These are phyloP conservation scores for Eupithecia tripunctaria DNA, from an alignment of 2,888 invertebrate genomes.

Conservation along the genomic window DNA sequence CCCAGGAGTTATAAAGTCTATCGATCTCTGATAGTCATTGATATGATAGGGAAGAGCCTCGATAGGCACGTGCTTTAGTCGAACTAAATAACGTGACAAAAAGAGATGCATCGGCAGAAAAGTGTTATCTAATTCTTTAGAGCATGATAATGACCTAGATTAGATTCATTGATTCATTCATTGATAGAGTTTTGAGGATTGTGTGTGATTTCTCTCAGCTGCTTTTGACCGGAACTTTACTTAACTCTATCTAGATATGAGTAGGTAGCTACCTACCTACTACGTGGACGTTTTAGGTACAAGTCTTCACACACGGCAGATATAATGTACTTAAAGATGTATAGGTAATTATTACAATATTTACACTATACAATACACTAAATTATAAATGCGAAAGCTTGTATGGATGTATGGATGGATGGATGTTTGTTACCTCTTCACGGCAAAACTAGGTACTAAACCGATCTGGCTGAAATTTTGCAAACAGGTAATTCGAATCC, in stretches of 20 bases:
- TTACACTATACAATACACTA: too few relatives aligned
- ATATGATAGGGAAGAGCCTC: constrained; percentile 16
- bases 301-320: too few relatives aligned
- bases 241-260: neutral
- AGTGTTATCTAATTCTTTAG: constrained; percentile 25
- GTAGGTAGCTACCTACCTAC: too few relatives aligned
- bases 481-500: too few relatives aligned
- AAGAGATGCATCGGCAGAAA: constrained; percentile 31
- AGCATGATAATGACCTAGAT: constrained; percentile 36
- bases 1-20: constrained; percentile 35
- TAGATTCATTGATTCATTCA: constrained; percentile 22
- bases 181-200: constrained; percentile 3
- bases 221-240: neutral
- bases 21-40: constrained; percentile 22
- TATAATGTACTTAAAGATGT: too few relatives aligned
- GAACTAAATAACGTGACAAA: constrained; percentile 49
- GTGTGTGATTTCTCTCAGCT: neutral
- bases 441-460: too few relatives aligned
- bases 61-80: constrained; percentile 41
- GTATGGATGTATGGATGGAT: too few relatives aligned
- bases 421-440: too few relatives aligned
- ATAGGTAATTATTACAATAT: too few relatives aligned
- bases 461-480: too few relatives aligned
- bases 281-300: neutral
- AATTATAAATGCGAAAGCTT: too few relatives aligned